Percentiles rank a stretch among this genome's conserved stretches.
These are phyloP conservation scores for Calephelis perditalis DNA, from an alignment of 2,888 invertebrate species.

Conservation along the genomic window DNA sequence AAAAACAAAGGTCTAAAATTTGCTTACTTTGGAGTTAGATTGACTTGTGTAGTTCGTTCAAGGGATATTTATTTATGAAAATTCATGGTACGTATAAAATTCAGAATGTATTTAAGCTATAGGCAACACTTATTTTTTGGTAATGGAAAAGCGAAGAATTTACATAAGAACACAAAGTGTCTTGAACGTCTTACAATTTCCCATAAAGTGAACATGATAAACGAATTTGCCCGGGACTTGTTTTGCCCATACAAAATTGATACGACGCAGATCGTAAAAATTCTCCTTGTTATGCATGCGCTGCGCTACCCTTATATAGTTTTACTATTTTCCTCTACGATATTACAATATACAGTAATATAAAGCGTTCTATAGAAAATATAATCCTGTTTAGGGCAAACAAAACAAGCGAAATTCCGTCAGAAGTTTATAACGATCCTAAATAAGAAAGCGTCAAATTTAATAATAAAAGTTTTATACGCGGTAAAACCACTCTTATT, in stretches of 20 bases:
- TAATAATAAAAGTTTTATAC: conserved; percentile 3
- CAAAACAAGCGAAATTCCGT: not conserved
- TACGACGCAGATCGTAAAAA: not conserved
- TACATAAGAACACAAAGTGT: not conserved
- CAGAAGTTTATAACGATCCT: not conserved
- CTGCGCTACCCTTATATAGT: conserved; percentile 2
- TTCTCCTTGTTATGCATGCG: conserved; percentile 4
- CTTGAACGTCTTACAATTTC: not conserved
- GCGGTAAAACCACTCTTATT: not conserved
- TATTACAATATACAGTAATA: conserved; percentile 2
- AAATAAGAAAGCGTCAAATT: not conserved
- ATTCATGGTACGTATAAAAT: too few relatives aligned
- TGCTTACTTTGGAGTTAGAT: too few relatives aligned
- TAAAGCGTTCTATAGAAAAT: not conserved
- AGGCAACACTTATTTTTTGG: too few relatives aligned
- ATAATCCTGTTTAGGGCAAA: not conserved
- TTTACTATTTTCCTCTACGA: conserved; percentile 6
- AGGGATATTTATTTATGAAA: too few relatives aligned
- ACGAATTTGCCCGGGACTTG: conserved; percentile 2
- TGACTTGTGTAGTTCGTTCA: too few relatives aligned
- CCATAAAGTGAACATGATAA: conserved; percentile 1
- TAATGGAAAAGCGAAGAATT: too few relatives aligned
- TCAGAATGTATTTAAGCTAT: too few relatives aligned
- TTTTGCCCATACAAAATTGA: conserved; percentile 7
- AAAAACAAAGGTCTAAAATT: too few relatives aligned